Evolutionary conservation across 2,113 vertebrate species (phyloP), one percentile per base, ranked within the genome.

Genomic region (Calonectris borealis): DNA sequence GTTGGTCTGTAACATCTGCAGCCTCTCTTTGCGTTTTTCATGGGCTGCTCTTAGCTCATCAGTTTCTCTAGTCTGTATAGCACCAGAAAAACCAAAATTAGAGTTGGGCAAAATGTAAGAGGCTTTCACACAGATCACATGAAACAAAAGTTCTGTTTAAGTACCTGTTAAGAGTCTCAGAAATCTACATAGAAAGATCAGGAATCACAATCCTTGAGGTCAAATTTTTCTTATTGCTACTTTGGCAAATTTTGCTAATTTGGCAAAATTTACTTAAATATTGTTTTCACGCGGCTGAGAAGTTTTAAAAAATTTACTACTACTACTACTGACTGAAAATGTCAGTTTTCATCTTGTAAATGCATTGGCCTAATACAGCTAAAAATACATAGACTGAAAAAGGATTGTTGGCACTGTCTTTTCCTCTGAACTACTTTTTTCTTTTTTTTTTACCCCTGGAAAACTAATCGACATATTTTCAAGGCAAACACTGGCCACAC

Each of bases 1-100:
- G 98, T 98, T 98, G 97, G 97, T 98, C 97, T 99, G 99, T 93
- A 99, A 98, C 92, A 99, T 98, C 97, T 97, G 98, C 78, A 99
- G 97, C 55, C 98, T 98, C 93, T 99, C 98, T 57, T 97, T 97
- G 8, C 97, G 90, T 91, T 98, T 98, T 95, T 98, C 98, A 92
- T 99, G 98, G 90, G 98, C 98, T 97, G 96, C 96, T 97, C 97
- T 98, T 95, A 99, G 98, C 97, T 99, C 99, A 93, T 98, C 98
- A 78, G 98, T 99, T 98, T 99, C 99, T 94, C 66, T 96, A 48
- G 87, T 98, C 99, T 99, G 93, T 44, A 86, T 21, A 95, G 91
- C 83, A 98, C 26, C 93, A 97, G 98, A 96, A 96, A 93, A 96
- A 40, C 11, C 73, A 97, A 98, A 96, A 86, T 83, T 51, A 96